Conservation (phyloP, 2,797 vertebrate species). For the Echeneis naucrates region DNA sequence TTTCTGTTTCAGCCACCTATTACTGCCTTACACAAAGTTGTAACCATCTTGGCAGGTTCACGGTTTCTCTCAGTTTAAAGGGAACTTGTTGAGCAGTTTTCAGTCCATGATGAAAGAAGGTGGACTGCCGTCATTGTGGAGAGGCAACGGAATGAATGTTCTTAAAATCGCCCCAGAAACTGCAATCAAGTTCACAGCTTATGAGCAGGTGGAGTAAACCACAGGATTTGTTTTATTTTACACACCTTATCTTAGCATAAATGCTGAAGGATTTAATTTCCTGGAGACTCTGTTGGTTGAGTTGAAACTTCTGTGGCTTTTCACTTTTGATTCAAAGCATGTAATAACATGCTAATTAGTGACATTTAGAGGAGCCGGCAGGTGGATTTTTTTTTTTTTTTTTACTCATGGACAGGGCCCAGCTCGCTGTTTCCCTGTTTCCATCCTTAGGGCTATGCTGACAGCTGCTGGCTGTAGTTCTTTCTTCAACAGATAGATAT, state of each 20-base stretch:
- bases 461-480: background rate
- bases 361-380: background rate
- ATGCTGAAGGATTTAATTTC: background rate
- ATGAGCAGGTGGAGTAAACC: conserved; percentile 85
- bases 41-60: conserved; percentile 75
- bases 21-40: background rate
- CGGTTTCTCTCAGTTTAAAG: conserved; percentile 73
- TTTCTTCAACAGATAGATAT: background rate
- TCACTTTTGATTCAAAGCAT: too few relatives aligned
- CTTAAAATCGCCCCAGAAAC: conserved; percentile 93
- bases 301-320: background rate
- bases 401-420: background rate
- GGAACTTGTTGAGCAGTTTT: conserved; percentile 83
- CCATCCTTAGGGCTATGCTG: background rate
- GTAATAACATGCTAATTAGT: background rate
- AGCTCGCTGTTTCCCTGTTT: background rate
- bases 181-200: conserved; percentile 91
- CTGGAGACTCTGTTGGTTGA: background rate
- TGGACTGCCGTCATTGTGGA: conserved; percentile 86
- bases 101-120: conserved; percentile 85
- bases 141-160: conserved; percentile 91
- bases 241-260: background rate
- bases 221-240: too few relatives aligned
- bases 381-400: too few relatives aligned
- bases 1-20: background rate